Evolutionary conservation across 1,140 invertebrate species (phyloP), one percentile per base, ranked within the genome.

Genomic region (Drosophila pruinosa): DNA sequence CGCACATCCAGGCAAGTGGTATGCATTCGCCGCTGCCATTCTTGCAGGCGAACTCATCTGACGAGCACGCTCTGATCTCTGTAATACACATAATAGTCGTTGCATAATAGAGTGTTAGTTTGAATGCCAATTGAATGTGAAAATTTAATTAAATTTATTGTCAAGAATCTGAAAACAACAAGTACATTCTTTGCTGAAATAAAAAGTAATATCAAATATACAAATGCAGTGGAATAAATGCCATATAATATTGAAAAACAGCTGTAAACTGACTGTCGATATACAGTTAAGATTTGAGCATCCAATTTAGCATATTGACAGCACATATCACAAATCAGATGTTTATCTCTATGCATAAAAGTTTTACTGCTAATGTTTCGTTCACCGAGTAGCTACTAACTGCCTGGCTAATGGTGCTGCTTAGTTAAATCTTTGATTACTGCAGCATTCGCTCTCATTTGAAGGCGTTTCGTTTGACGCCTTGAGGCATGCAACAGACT

Each of bases 1-100:
- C 97, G 91, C 97, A 98, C 93, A 97, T 96, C 97, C 97, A 98
- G 22, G 95, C 95, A 71, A 97, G 93, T 39, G 97, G 96, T 67
- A 98, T 96, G 91, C 97, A 98, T 92, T 97, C 95, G 48, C 95
- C 95, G 56, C 93, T 93, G 72, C 93, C 93, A 24, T 94, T 94
- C 78, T 95, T 94, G 92, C 97, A 98, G 5, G 95, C 95, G 92
- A 97, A 98, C 91, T 97, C 95, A 86, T 97, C 96, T 8, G 94
- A 93, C 31, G 94, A 94, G 92, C 97, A 98, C 53, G 94, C 94
- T 91, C 94, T 95, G 91, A 92, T 92, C 91, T 94, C 95, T 96
- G 93, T 38, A 92, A 93, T 78, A 70, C 39, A 73, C 5, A 63
- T 21, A 63, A 21, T 48, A 0, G 2, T 24, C 21, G n/a, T 45